Evolutionary conservation across 2,888 invertebrate species (phyloP), one percentile per base, ranked within the genome.

Genomic region (Synergus umbraculus): DNA sequence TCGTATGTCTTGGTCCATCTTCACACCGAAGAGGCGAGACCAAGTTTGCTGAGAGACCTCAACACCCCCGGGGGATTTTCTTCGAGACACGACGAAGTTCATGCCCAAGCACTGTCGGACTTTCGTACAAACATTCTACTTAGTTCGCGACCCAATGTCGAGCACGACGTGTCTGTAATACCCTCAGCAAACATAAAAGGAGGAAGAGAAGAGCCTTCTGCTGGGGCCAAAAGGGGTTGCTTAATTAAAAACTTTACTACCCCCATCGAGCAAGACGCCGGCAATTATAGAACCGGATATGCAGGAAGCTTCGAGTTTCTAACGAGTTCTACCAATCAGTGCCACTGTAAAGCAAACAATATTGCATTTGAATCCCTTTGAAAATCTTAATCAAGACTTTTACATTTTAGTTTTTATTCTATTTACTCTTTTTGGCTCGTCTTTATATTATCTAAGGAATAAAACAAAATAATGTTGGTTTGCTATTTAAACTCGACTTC

Each of bases 211-310:
- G 54, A 37, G 37, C 54, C 49, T 29, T 54, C n/a, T 8, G 37
- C 18, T 7, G 63, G 65, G 64, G 66, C 29, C 46, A 10, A 65
- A 76, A 41, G 69, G 67, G 69, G 79, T 81, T 82, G 81, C 81
- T 83, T 86, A 86, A 86, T 86, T 86, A 86, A 87, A 86, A 86
- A 86, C 83, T 84, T 85, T 60, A 73, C 54, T 58, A 37, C 54
- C 49, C 49, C 37, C 10, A 73, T 78, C 78, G 64, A 79, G 76
- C 46, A 60, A 77, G 44, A 77, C 64, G 73, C 76, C 76, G 83
- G 85, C 87, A 87, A 87, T 87, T 87, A 87, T 83, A 83, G 73
- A 79, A 77, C 58, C 82, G 83, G 86, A 88, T 87, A 84, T 87
- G 87, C 87, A 87, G 86, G 86, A 86, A 85, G 80, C 83, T 80